phyloP scores from a whole-genome alignment of 2,113 vertebrate genomes.

The Bettongia penicillata region DNA sequence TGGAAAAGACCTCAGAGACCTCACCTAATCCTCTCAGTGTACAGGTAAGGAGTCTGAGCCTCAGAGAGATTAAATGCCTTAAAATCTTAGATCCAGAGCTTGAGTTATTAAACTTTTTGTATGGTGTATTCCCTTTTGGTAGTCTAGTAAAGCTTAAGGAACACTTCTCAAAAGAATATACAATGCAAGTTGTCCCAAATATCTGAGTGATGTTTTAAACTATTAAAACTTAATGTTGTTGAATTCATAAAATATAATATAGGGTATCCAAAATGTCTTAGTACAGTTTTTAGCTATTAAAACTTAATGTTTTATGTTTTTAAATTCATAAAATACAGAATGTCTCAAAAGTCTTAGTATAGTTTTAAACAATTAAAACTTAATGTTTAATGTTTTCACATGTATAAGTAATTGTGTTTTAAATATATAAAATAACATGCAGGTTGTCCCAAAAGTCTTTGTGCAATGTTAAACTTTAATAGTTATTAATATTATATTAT shows the following conservation, averaged over 20 bases:
- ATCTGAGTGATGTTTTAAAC: neutral
- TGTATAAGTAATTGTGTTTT: neutral
- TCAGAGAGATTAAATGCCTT: neutral
- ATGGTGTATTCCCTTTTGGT: neutral
- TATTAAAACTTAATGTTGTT: neutral
- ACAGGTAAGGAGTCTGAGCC: neutral
- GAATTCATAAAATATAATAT: neutral
- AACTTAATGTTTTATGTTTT: neutral
- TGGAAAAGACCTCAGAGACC: neutral
- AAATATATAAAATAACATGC: neutral
- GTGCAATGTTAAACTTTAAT: neutral
- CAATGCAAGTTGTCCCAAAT: neutral
- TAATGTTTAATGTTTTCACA: neutral
- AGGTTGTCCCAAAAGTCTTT: neutral
- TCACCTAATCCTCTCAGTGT: neutral
- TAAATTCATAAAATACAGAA: neutral
- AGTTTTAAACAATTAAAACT: neutral
- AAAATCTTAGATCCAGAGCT: neutral
- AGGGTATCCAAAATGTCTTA: neutral
- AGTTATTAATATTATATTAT: neutral
- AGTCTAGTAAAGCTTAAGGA: neutral
- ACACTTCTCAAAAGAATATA: neutral
- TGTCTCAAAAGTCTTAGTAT: neutral
- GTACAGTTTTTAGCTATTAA: neutral
- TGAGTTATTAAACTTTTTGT: neutral